A percentile compares a stretch with the other conserved stretches of the same genome.
phyloP scores from a whole-genome alignment of 2,797 vertebrate species.

The Chloroceryle amazona region DNA sequence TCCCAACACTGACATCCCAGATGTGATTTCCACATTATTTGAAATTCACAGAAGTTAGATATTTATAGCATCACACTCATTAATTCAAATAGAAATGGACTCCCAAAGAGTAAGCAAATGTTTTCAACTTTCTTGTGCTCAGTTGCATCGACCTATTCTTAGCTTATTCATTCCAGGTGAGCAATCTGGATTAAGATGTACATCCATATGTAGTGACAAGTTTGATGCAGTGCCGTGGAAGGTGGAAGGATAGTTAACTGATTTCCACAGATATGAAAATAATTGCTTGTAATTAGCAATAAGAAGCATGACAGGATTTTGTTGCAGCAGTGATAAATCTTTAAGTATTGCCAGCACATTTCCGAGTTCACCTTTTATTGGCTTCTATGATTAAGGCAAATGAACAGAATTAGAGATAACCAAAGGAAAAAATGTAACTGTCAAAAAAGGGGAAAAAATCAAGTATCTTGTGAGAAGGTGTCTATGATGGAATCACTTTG shows the following conservation, averaged over 20 bases:
- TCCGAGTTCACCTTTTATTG: neutral
- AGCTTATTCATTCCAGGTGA: slow-evolving; percentile 29
- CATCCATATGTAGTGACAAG: neutral
- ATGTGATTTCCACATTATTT: slow-evolving; percentile 21
- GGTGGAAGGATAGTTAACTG: slow-evolving; percentile 33
- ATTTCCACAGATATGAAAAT: slow-evolving; percentile 40
- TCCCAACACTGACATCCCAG: neutral
- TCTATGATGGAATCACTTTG: neutral
- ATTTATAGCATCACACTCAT: slow-evolving; percentile 20
- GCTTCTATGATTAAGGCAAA: neutral
- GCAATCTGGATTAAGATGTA: slow-evolving; percentile 58
- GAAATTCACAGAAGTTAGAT: slow-evolving; percentile 46
- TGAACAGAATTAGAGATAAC: neutral
- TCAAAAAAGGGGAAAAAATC: neutral
- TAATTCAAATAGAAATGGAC: slow-evolving; percentile 38
- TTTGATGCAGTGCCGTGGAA: slow-evolving; percentile 21
- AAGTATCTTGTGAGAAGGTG: neutral
- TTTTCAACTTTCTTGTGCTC: slow-evolving; percentile 31
- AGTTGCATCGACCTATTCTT: slow-evolving; percentile 41
- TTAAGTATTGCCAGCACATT: slow-evolving; percentile 1
- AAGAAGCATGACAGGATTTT: slow-evolving; percentile 42
- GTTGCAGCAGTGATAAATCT: slow-evolving; percentile 33
- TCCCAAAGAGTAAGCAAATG: slow-evolving; percentile 28
- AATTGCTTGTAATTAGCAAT: slow-evolving; percentile 65
- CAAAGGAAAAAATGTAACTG: neutral